Percentiles rank a stretch among this genome's conserved stretches.
These are phyloP conservation scores for Scaptomyza tumidula DNA, from an alignment of 2,888 invertebrate species.

Conservation along the genomic window DNA sequence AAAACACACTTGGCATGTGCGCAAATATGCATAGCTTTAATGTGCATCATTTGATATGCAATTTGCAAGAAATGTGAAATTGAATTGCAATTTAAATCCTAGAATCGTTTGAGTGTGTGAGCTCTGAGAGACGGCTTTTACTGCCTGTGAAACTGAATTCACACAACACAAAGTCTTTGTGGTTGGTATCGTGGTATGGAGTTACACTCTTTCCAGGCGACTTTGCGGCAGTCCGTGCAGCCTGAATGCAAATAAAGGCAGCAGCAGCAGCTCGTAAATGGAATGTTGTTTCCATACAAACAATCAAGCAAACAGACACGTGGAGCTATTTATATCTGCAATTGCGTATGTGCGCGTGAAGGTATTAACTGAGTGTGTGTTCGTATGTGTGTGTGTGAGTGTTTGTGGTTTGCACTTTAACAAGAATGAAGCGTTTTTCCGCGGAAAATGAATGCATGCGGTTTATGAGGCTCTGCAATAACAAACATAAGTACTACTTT, in stretches of 20 bases:
- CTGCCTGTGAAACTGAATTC: slow-evolving; percentile 3
- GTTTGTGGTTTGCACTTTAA: slow-evolving; percentile 6
- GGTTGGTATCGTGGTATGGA: slow-evolving; percentile 1
- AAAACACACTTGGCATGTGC: no score
- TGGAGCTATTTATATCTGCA: background rate
- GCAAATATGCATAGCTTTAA: no score
- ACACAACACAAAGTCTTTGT: slow-evolving; percentile 4
- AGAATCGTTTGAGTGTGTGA: background rate
- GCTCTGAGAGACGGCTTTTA: background rate
- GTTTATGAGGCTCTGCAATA: background rate
- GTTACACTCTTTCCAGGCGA: slow-evolving; percentile 7
- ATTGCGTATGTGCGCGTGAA: background rate
- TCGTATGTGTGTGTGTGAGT: background rate
- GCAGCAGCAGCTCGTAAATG: slow-evolving; percentile 17
- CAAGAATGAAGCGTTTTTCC: slow-evolving; percentile 12
- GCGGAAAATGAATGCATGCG: background rate
- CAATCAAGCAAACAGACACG: background rate
- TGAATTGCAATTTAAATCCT: background rate
- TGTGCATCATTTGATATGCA: background rate
- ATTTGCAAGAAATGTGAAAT: slow-evolving; percentile 1
- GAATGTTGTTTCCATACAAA: background rate
- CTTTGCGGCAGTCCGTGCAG: background rate
- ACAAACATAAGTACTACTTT: background rate
- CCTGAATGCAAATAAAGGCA: slow-evolving; percentile 20
- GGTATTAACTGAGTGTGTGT: background rate